These are phyloP conservation scores for Otolemur garnettii DNA, from an alignment of 2,113 vertebrate species.

Conservation along the genomic window DNA sequence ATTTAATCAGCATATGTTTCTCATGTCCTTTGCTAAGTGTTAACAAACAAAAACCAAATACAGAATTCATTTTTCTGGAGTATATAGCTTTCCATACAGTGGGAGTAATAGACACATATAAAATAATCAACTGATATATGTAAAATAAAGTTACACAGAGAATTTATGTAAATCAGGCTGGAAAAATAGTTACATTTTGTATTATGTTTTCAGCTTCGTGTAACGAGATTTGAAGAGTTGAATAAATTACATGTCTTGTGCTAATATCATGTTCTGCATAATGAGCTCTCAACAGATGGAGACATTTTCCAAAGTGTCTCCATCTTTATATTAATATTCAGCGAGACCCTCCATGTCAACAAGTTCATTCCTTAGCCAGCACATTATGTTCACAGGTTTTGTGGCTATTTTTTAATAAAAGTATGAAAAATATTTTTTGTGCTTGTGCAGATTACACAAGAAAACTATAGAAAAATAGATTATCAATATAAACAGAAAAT, in stretches of 20 bases:
- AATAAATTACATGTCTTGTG: neutral
- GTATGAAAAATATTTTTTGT: neutral
- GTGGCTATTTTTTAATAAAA: neutral
- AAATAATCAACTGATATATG: neutral
- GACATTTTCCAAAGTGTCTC: neutral
- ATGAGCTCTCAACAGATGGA: slow-evolving; percentile 13
- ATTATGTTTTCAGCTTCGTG: neutral
- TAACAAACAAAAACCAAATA: slow-evolving; percentile 20
- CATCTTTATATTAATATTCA: slow-evolving; percentile 16
- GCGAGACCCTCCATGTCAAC: neutral
- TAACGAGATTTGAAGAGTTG: neutral
- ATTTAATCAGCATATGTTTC: neutral
- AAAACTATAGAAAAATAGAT: slow-evolving; percentile 1
- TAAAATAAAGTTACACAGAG: neutral
- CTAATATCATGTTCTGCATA: neutral
- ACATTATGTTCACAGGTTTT: neutral
- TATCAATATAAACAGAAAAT: slow-evolving; percentile 9
- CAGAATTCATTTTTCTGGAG: neutral
- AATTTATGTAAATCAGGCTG: neutral
- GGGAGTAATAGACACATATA: neutral
- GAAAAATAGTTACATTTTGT: neutral
- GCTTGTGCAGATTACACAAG: neutral
- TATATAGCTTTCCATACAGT: neutral
- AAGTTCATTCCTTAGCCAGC: neutral
- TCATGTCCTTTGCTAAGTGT: neutral